These are phyloP conservation scores for Laterallus jamaicensis DNA, from an alignment of 2,113 vertebrate genomes.

Conservation along the genomic window DNA sequence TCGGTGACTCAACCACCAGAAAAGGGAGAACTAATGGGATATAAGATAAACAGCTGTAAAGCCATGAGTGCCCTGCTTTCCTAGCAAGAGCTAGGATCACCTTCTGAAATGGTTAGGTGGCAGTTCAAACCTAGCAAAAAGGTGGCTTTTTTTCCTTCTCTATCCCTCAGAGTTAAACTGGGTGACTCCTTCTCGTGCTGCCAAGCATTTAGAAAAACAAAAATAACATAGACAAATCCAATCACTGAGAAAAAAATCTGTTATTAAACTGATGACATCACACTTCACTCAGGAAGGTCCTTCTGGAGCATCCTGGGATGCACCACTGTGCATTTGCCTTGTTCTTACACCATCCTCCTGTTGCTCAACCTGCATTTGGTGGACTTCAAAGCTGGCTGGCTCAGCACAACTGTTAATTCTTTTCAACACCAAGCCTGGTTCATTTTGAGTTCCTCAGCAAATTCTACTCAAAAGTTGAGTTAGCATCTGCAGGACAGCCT, in stretches of 20 bases:
- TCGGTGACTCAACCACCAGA: background rate
- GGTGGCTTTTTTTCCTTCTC: background rate
- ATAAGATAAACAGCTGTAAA: background rate
- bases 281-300: background rate
- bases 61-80: background rate
- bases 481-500: background rate
- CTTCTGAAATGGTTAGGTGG: background rate
- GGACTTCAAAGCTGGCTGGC: background rate
- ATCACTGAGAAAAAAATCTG: background rate
- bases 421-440: background rate
- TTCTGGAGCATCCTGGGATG: background rate
- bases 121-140: background rate
- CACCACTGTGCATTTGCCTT: background rate
- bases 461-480: background rate
- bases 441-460: background rate
- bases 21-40: background rate
- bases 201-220: background rate
- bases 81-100: background rate
- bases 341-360: background rate
- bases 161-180: background rate
- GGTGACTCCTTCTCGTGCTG: background rate
- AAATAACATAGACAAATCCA: background rate
- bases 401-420: background rate
- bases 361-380: background rate
- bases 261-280: background rate